Evolutionary conservation across 2,888 invertebrate genomes (phyloP), one percentile per base, ranked within the genome.

Genomic region (Bruchidius siliquastri): DNA sequence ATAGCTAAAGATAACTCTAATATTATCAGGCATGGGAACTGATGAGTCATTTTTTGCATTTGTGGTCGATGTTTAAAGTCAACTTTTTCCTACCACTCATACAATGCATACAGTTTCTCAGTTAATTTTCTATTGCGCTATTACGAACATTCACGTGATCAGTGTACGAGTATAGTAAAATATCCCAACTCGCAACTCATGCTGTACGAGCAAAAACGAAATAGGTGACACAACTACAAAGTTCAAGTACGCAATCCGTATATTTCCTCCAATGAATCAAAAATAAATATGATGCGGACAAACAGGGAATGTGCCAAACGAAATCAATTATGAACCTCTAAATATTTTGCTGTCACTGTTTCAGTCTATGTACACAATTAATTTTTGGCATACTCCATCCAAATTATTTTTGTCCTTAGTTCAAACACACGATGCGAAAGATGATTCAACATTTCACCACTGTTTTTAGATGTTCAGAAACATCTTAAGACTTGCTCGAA

Each of bases 171-270:
- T 30, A 71, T n/a, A n/a, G n/a, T n/a, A 32, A 70, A 71, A 71
- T n/a, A 32, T 20, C 20, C 20, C 8, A 13, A 4, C 49, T 49
- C 3, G 49, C 49, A 49, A 49, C 13, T 49, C 49, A 30, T 32
- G 21, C 18, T 30, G 32, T 4, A 21, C 32, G 18, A n/a, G n/a
- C n/a, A 20, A 70, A 69, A 72, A 71, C 30, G 6, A 21, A 67
- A 69, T 66, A 71, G 20, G 30, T 69, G 13, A 68, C 69, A 72
- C 68, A 10, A n/a, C 3, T 68, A 18, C 21, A 68, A 68, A 68
- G 68, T 68, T 68, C 22, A 68, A 68, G 68, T 22, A 68, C 68
- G 49, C 49, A 49, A 49, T 49, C 49, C 3, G 49, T 49, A 49
- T 49, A 49, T 49, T 49, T 49, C 49, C 49, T 49, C 49, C 6